Base-by-base conservation (phyloP, 2,797 vertebrate genomes). In the Girardinus metallicus region DNA sequence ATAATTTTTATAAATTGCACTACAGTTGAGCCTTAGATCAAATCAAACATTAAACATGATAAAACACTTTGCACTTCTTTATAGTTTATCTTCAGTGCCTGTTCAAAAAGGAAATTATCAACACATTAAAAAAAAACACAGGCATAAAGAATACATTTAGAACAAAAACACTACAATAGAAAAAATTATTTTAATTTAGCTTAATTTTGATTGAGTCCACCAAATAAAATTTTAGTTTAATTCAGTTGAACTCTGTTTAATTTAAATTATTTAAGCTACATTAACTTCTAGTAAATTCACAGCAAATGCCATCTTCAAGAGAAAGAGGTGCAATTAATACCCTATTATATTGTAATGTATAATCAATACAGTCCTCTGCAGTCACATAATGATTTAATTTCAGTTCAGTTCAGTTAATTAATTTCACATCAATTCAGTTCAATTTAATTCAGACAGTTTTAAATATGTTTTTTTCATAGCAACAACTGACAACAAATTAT, bases 1-100 rank as follows among this genome's bases (percentile, higher is more conserved):
- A 53, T n/a, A 78, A 80, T 74, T 26, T 43, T 5, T 83, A 80
- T 74, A 81, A 88, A 85, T 83, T 81, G 79, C 84, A 76, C 49
- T 51, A 10, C 44, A 78, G 77, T 55, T 57, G 36, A n/a, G 26
- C 46, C n/a, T 72, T 29, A 4, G 43, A 15, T 71, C 16, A 18
- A 72, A 29, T 72, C n/a, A 46, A 72, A 29, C 13, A 72, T 29
- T 26, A 29, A 72, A 16, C 41, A 44, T 44, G 4, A 15, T 46
- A 72, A 72, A 71, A 43, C 23, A 70, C 44, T 71, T 44, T 26
- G 44, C 11, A 66, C 5, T 41, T 84, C 23, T 3, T 13, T 49
- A 23, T 79, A 26, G 47, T 23, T 83, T 7, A 41, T 34, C 29
- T 60, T 62, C 29, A 41, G 34, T 70, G 39, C 66, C 68, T 71